Percentiles rank a stretch among this genome's conserved stretches.
Conservation (phyloP, 2,888 invertebrate species). For the Hipparchia semele region DNA sequence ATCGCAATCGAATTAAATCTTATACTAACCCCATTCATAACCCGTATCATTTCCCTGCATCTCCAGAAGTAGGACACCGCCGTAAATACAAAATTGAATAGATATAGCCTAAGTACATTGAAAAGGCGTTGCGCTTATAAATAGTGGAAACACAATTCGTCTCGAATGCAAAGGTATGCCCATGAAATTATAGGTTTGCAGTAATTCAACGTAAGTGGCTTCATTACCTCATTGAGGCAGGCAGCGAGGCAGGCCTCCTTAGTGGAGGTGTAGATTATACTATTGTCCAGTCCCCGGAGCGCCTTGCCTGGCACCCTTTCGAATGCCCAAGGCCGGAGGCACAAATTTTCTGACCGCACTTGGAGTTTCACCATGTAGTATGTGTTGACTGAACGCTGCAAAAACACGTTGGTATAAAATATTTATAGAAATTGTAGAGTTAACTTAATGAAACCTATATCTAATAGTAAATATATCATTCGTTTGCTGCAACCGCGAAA, state of each 20-base stretch:
- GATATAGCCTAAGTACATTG: conserved; percentile 59
- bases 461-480: no score
- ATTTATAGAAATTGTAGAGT: background rate
- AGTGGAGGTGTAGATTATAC: conserved; percentile 95
- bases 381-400: conserved; percentile 91
- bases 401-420: conserved; percentile 30
- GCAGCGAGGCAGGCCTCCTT: conserved; percentile 97
- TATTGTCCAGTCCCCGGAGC: conserved; percentile 94
- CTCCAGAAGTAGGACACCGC: conserved; percentile 64
- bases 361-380: conserved; percentile 98
- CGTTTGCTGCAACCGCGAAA: no score
- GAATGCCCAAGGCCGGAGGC: conserved; percentile 95
- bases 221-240: conserved; percentile 92
- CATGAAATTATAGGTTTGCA: conserved; percentile 47
- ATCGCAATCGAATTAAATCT: conserved; percentile 34
- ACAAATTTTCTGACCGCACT: conserved; percentile 95
- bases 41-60: conserved; percentile 59
- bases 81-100: conserved; percentile 75
- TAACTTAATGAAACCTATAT: no score
- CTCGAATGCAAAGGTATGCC: conserved; percentile 45
- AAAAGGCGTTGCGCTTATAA: conserved; percentile 50
- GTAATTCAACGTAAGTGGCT: conserved; percentile 45
- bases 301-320: conserved; percentile 97
- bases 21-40: conserved; percentile 14
- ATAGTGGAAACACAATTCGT: conserved; percentile 49